Evolutionary conservation across 1,140 invertebrate species (phyloP).

Genomic region (Penaeus indicus): DNA sequence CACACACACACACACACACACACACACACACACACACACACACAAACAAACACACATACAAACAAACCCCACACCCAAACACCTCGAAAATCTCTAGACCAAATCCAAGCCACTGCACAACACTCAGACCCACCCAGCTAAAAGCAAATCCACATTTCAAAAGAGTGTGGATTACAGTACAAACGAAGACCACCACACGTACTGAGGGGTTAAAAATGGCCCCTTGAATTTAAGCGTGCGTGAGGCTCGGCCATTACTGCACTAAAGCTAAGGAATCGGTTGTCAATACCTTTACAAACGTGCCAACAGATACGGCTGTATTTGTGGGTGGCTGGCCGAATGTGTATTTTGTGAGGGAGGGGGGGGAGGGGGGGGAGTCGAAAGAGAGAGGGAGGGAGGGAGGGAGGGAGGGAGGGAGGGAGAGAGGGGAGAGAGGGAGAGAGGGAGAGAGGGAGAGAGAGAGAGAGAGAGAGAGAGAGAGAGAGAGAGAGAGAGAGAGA

Average conservation of each 20-base stretch:
- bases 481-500: neutral
- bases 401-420: too few species aligned
- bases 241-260: neutral
- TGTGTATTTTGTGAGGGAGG: neutral
- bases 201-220: neutral
- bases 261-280: neutral
- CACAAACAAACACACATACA: too few species aligned
- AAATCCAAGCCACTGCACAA: too few species aligned
- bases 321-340: neutral
- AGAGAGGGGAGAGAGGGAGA: too few species aligned
- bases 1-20: too few species aligned
- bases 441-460: neutral
- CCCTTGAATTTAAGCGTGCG: neutral
- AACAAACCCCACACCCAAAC: too few species aligned
- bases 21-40: too few species aligned
- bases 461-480: constrained; percentile 11
- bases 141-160: too few species aligned
- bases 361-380: too few species aligned
- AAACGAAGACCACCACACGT: neutral
- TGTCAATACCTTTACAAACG: constrained; percentile 2
- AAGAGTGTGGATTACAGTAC: neutral
- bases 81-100: too few species aligned
- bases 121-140: too few species aligned
- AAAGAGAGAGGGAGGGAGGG: too few species aligned
- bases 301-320: neutral